Evolutionary conservation across 2,113 vertebrate genomes (phyloP).

Genomic region (Tapirus terrestris): DNA sequence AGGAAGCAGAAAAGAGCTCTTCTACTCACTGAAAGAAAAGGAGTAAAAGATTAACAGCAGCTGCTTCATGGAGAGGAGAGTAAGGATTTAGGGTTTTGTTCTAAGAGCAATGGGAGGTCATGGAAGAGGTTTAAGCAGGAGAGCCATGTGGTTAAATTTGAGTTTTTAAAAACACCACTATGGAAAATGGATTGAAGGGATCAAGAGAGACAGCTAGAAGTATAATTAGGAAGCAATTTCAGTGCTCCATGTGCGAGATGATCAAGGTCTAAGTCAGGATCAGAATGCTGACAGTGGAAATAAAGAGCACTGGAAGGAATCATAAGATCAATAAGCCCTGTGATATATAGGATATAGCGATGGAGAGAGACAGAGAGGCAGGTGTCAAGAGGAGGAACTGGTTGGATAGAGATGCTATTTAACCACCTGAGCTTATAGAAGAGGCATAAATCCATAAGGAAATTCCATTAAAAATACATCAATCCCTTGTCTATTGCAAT

Average conservation of each 20-base stretch:
- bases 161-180: neutral
- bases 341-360: neutral
- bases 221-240: conserved; percentile 18
- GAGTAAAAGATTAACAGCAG: neutral
- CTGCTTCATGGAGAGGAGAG: neutral
- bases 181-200: neutral
- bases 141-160: neutral
- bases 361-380: neutral
- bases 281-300: neutral
- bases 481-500: conserved; percentile 28
- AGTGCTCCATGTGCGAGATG: neutral
- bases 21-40: neutral
- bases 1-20: neutral
- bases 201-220: neutral
- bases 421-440: neutral
- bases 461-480: conserved; percentile 32
- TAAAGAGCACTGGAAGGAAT: neutral
- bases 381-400: neutral
- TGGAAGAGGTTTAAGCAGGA: neutral
- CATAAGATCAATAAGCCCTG: neutral
- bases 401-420: neutral
- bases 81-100: neutral
- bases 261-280: neutral
- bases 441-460: conserved; percentile 23
- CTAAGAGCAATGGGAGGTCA: neutral